These are phyloP conservation scores for Gnatocerus cornutus DNA, from an alignment of 2,888 invertebrate genomes.

Conservation along the genomic window DNA sequence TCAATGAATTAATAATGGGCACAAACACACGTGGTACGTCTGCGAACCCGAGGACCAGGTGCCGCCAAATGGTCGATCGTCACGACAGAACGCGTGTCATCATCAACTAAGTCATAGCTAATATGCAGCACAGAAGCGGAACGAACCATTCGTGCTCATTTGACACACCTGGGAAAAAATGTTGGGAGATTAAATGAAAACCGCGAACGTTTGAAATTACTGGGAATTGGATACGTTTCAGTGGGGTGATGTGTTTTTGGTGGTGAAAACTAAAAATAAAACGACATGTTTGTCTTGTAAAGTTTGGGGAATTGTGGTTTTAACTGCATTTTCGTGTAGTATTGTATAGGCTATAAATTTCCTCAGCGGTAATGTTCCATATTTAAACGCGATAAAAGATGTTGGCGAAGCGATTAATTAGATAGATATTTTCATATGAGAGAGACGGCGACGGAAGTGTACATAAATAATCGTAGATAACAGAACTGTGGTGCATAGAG, in stretches of 20 bases:
- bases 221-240: neutral
- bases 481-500: neutral
- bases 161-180: constrained; percentile 30
- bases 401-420: constrained; percentile 18
- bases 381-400: constrained; percentile 33
- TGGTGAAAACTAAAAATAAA: constrained; percentile 12
- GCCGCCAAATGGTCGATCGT: constrained; percentile 47
- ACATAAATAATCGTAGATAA: constrained; percentile 9
- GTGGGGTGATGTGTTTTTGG: neutral
- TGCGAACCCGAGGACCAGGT: constrained; percentile 42
- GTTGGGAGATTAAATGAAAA: constrained; percentile 5
- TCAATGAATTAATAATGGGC: constrained; percentile 36
- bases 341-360: constrained; percentile 14
- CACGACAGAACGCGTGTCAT: constrained; percentile 55
- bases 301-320: too few species aligned
- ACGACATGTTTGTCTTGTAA: neutral
- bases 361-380: constrained; percentile 8
- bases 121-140: constrained; percentile 41
- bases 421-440: constrained; percentile 6
- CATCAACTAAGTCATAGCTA: constrained; percentile 53
- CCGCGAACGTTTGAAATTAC: constrained; percentile 2
- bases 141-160: constrained; percentile 37
- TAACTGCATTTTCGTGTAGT: constrained; percentile 18
- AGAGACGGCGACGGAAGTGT: constrained; percentile 5
- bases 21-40: constrained; percentile 24